These are phyloP conservation scores for Lepidurus packardi DNA, from an alignment of 1,140 invertebrate genomes.

Conservation along the genomic window DNA sequence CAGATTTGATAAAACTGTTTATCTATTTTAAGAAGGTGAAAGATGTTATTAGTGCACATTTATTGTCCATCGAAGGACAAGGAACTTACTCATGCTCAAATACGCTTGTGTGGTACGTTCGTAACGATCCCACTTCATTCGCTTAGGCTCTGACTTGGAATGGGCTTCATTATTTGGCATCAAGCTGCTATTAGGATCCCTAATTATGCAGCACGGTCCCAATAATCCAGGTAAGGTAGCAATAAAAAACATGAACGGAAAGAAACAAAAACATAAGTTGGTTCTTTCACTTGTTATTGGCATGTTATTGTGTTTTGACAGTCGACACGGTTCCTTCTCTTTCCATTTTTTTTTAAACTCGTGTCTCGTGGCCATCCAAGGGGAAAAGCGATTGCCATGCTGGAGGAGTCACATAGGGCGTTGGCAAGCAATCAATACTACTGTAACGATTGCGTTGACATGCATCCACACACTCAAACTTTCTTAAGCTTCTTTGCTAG, in stretches of 20 bases:
- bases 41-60: too few species aligned
- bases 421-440: constrained; percentile 5
- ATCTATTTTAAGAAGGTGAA: too few species aligned
- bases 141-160: constrained; percentile 2
- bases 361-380: not conserved
- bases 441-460: constrained; percentile 11
- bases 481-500: not conserved
- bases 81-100: constrained; percentile 10
- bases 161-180: not conserved
- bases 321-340: not conserved
- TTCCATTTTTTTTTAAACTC: not conserved
- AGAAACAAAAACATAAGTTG: not conserved
- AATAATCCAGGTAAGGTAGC: not conserved
- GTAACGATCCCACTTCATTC: constrained; percentile 14
- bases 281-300: not conserved
- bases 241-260: not conserved
- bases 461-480: constrained; percentile 9
- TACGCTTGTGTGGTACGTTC: constrained; percentile 5
- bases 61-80: not conserved
- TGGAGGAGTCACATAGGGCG: not conserved
- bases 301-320: not conserved
- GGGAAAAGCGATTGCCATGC: not conserved
- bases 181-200: constrained; percentile 10
- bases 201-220: not conserved
- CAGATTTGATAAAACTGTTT: too few species aligned